A percentile compares a stretch with the other conserved stretches of the same genome.
phyloP scores from a whole-genome alignment of 2,113 vertebrate genomes.

The Danio rerio region GRCz12tu NC_133191.1:4607001-4607500 shows the following conservation, averaged over 20 bases:
- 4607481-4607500: neutral
- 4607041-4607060: no score
- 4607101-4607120: no score
- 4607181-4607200: no score
- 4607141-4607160: no score
- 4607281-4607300: neutral
- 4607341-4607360: slow-evolving; percentile 2
- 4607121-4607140: no score
- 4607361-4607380: neutral
- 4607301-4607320: neutral
- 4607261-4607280: neutral
- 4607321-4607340: neutral
- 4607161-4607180: no score
- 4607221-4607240: neutral
- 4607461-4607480: neutral
- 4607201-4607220: no score
- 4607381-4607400: neutral
- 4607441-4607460: neutral
- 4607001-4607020: no score
- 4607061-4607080: no score
- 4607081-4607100: no score
- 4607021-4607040: no score
- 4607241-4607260: neutral
- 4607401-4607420: neutral
- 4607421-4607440: neutral